phyloP scores from a whole-genome alignment of 2,113 vertebrate species.

The Anhinga rufa region DNA sequence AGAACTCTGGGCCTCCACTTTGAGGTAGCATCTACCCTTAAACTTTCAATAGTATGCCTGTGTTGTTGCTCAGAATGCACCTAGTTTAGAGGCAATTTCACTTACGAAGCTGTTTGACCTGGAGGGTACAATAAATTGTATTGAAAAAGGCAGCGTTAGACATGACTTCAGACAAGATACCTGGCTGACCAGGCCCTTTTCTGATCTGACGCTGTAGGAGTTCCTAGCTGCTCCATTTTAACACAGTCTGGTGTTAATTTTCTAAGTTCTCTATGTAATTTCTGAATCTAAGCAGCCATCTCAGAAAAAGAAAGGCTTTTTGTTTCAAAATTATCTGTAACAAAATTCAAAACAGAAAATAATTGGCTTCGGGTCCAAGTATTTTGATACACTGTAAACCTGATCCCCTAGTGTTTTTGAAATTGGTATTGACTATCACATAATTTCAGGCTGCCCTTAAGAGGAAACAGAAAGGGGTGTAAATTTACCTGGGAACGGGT shows the following conservation, averaged over 20 bases:
- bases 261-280: neutral
- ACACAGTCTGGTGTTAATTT: neutral
- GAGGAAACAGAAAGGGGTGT: neutral
- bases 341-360: neutral
- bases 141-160: neutral
- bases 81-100: neutral
- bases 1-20: neutral
- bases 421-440: neutral
- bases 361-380: neutral
- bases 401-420: neutral
- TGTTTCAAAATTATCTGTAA: neutral
- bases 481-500: neutral
- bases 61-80: neutral
- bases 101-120: neutral
- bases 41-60: neutral
- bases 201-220: neutral
- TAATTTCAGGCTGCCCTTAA: neutral
- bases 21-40: neutral
- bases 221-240: neutral
- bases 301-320: neutral
- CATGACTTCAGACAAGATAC: neutral
- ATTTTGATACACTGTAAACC: neutral
- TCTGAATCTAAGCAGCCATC: neutral
- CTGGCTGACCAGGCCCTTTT: neutral
- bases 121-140: neutral